phyloP scores from a whole-genome alignment of 1,140 invertebrate genomes.

The Bombus waltoni region DNA sequence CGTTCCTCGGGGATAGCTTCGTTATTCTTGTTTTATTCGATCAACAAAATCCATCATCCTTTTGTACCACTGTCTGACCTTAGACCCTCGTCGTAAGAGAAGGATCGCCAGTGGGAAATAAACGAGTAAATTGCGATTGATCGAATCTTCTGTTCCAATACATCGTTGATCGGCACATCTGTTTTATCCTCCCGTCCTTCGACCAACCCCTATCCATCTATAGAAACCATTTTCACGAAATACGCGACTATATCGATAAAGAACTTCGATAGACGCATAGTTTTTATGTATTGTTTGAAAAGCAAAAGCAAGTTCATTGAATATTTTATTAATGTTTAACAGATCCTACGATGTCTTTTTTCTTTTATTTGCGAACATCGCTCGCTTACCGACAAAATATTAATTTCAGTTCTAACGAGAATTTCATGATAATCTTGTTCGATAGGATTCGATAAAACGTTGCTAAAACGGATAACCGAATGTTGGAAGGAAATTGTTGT shows the following conservation, averaged over 20 bases:
- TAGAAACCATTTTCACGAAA: neutral
- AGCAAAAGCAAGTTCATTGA: no score
- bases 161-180: neutral
- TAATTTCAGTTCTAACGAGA: no score
- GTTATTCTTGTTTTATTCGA: neutral
- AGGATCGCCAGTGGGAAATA: conserved; percentile 2
- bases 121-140: conserved; percentile 38
- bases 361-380: no score
- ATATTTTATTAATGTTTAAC: no score
- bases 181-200: neutral
- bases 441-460: no score
- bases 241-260: no score
- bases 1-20: neutral
- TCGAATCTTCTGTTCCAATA: conserved; percentile 20
- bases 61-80: neutral
- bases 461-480: neutral
- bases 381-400: no score
- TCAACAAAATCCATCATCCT: neutral
- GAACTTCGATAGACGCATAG: no score
- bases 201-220: no score
- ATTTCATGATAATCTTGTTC: neutral
- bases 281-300: no score
- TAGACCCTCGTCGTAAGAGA: neutral
- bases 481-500: neutral
- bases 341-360: no score